phyloP scores from a whole-genome alignment of 2,888 invertebrate genomes.

The Sarcophaga carnaria region DNA sequence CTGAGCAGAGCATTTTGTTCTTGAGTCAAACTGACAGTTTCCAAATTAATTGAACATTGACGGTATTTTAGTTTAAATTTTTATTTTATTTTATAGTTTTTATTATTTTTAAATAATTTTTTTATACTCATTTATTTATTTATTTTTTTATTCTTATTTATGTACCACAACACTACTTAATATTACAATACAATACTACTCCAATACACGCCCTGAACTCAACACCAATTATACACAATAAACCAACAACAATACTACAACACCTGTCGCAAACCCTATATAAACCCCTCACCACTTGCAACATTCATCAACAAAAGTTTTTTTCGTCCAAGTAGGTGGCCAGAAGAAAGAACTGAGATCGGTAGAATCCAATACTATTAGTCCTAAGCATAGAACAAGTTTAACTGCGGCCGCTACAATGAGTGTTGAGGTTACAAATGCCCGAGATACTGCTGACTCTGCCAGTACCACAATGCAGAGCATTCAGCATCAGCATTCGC shows the following conservation, averaged over 20 bases:
- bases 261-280: constrained; percentile 65
- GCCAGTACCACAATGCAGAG: constrained; percentile 73
- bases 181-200: constrained; percentile 59
- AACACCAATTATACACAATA: constrained; percentile 41
- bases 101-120: constrained; percentile 48
- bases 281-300: constrained; percentile 9
- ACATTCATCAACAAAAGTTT: constrained; percentile 76
- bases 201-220: constrained; percentile 27
- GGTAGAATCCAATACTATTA: constrained; percentile 80
- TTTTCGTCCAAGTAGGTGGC: constrained; percentile 82
- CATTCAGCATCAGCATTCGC: constrained; percentile 80
- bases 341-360: constrained; percentile 81
- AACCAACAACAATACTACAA: constrained; percentile 54
- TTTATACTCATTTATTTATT: constrained; percentile 65
- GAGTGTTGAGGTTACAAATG: constrained; percentile 74
- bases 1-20: too few relatives aligned
- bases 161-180: not conserved
- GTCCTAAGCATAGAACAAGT: constrained; percentile 83
- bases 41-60: too few relatives aligned
- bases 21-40: too few relatives aligned
- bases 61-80: constrained; percentile 56
- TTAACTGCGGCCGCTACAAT: constrained; percentile 77
- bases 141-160: constrained; percentile 71
- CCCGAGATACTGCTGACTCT: constrained; percentile 74
- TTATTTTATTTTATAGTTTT: constrained; percentile 70